Conservation (phyloP, 2,113 vertebrate genomes). For the Raja brachyura region DNA sequence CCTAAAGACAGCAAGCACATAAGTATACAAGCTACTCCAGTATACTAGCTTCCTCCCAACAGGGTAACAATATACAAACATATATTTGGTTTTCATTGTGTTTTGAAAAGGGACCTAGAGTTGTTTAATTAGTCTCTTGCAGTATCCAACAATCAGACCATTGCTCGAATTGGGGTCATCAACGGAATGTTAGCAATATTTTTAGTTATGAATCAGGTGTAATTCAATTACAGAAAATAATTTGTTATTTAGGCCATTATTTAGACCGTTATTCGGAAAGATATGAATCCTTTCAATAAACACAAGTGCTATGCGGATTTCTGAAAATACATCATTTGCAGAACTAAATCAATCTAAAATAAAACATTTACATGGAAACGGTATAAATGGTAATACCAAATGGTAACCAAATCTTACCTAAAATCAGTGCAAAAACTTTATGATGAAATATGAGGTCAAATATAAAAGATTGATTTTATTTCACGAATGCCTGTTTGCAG, state of each 20-base stretch:
- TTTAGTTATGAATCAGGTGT: neutral
- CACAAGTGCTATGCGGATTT: neutral
- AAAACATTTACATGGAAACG: neutral
- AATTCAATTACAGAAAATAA: neutral
- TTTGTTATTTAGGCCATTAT: neutral
- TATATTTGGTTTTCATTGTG: neutral
- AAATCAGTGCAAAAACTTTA: slow-evolving; percentile 1
- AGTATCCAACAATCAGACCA: neutral
- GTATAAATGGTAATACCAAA: neutral
- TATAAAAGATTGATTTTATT: slow-evolving; percentile 11
- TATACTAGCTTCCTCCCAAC: neutral
- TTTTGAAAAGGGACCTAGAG: neutral
- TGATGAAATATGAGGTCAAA: neutral
- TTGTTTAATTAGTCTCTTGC: neutral
- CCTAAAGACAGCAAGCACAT: neutral
- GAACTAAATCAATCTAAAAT: no score
- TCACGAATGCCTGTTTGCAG: neutral
- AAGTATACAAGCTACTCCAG: neutral
- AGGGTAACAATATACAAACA: neutral
- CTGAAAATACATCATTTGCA: neutral
- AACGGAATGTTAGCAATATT: neutral
- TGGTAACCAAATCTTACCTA: no score
- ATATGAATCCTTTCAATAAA: neutral
- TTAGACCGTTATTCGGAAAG: slow-evolving; percentile 1
- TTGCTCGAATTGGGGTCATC: neutral